Base-by-base conservation (phyloP, 1,140 invertebrate genomes). In the Brachionus koreanus region DNA sequence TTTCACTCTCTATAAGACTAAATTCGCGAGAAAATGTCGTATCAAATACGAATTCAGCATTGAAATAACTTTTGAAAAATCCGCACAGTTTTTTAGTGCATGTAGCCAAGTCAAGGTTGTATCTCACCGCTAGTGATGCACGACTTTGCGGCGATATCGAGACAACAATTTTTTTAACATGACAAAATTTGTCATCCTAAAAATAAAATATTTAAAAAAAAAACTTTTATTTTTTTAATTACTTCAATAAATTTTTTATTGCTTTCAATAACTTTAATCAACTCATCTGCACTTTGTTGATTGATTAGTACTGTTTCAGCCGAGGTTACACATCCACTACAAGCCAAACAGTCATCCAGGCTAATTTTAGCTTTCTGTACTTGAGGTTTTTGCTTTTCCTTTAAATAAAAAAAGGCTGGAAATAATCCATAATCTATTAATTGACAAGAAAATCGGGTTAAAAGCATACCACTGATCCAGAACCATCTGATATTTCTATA, bases 281-380 rank as follows among this genome's bases (percentile, higher is more conserved):
- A 35, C 16, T 82, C 57, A 67, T 82, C 79, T 7, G 79, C 16
- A 9, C 63, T 82, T 89, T 99, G 97, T 87, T 96, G 93, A 0
- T 94, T 93, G 42, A 99, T 93, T 3, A 99, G 90, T 9, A 99
- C 94, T 89, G 94, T 95, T 89, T 99, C 98, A 2, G 97, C 96
- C 35, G 96, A 98, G 33, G 98, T 99, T 83, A 99, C 97, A 86
- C 98, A 99, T 5, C 97, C 97, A 86, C 95, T 98, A 87, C 97
- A 99, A 1, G 97, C 97, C 65, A 99, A 89, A 89, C 97, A 99
- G 91, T 99, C 97, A 81, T 94, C 93, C 25, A 99, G 88, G 2
- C 95, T 96, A 49, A 99, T 97, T 87, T 95, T 93, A 1, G 97
- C 95, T 88, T 96, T 97, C 88, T 95, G 87, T 35, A 95, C 87